Base-by-base conservation (phyloP, 2,113 vertebrate species). In the Gasterosteus aculeatus region DNA sequence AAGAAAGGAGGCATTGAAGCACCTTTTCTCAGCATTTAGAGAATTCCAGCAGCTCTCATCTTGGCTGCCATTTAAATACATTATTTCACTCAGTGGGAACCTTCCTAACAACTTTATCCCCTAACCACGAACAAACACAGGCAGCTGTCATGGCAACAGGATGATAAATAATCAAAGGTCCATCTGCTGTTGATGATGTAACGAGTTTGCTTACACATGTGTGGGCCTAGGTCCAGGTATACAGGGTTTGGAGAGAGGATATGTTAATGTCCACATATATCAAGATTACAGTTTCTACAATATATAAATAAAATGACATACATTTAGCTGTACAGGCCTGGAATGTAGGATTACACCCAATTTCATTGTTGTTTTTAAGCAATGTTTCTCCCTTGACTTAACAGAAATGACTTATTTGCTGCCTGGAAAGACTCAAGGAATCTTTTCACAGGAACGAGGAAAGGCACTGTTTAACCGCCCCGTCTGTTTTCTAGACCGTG, bases 401-500 rank as follows among this genome's bases (percentile, higher is more conserved):
- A 68, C n/a, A 10, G 11, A 14, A 68, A 33, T 12, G n/a, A 42
- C 54, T 49, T 63, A 42, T 46, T 14, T 53, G 16, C 22, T 16
- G 42, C 41, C 16, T 35, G 68, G 54, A 51, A 61, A 68, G 65
- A 10, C 19, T 14, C 31, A 42, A 35, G n/a, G 14, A 49, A 14
- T 38, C 1, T 62, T 6, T 77, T 75, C 65, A 59, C 61, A 44
- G 66, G 51, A 63, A 16, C 5, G 19, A 44, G 35, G 39, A 46
- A 47, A 31, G 7, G 4, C 35, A 61, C 15, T 19, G 1, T 47
- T 74, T n/a, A 81, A 63, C 11, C 62, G 3, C 4, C 75, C 46
- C 71, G 26, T 82, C 46, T 81, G 51, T 68, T 91, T 95, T 95
- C 84, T 95, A 99, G 98, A 97, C 91, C 96, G 92, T 67, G 95